Evolutionary conservation across 37 sponge, comb jelly and placozoan species (phyloP).

Genomic region (Spongia lamella): DNA sequence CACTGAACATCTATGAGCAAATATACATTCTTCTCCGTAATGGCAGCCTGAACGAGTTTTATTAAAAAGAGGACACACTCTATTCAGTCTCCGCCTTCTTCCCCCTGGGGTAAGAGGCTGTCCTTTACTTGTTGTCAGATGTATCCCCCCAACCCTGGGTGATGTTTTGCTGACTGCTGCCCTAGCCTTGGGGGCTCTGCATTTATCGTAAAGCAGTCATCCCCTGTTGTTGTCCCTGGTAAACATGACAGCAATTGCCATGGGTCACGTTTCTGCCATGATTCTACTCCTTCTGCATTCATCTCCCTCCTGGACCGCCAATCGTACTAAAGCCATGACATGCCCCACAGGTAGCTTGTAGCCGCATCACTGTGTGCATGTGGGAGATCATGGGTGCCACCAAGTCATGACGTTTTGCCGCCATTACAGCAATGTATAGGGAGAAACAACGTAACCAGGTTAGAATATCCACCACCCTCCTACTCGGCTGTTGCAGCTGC

Average conservation of each 20-base stretch:
- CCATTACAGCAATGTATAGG: conserved; percentile 2
- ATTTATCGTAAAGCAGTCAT: background rate
- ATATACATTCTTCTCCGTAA: conserved; percentile 4
- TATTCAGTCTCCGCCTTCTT: no score
- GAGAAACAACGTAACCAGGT: conserved; percentile 6
- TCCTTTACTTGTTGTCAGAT: no score
- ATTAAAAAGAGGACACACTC: background rate
- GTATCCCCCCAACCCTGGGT: no score
- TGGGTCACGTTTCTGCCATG: no score
- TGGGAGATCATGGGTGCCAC: conserved; percentile 2
- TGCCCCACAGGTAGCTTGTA: background rate
- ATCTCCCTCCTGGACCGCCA: background rate
- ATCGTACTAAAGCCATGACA: conserved; percentile 7
- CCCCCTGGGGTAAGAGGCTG: no score
- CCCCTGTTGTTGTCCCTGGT: background rate
- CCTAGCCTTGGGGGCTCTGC: no score
- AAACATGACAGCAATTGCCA: no score
- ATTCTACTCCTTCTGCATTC: background rate
- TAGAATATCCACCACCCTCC: background rate
- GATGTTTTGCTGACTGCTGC: no score
- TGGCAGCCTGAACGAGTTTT: background rate
- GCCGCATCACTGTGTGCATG: conserved; percentile 6
- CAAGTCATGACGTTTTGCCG: background rate
- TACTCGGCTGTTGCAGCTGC: background rate
- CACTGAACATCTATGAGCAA: background rate